Conservation (phyloP, 2,888 invertebrate genomes). For the Lucinisca nassula region DNA sequence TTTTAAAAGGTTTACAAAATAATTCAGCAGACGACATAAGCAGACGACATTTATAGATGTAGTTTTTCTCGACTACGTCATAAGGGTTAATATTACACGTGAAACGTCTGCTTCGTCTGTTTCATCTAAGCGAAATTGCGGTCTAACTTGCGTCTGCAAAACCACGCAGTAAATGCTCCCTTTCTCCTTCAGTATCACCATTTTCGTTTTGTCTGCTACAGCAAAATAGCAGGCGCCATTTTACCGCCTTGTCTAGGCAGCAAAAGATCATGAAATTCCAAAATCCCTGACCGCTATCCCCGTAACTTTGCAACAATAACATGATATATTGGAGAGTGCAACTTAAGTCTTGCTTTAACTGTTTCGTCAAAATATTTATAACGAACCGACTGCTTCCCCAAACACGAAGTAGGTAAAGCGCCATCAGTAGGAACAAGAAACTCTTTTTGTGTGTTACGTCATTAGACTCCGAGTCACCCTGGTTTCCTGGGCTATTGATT, state of each 20-base stretch:
- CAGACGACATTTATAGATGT: too few species aligned
- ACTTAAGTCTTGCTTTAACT: not conserved
- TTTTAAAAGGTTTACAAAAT: too few species aligned
- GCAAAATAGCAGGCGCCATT: not conserved
- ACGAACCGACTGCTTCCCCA: conserved; percentile 63
- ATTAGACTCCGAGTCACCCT: too few species aligned
- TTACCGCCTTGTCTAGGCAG: conserved; percentile 45
- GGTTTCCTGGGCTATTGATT: too few species aligned
- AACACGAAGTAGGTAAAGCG: conserved; percentile 42
- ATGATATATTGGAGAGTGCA: conserved; percentile 25
- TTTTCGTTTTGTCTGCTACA: not conserved
- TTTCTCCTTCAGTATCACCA: too few species aligned
- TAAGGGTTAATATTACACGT: too few species aligned
- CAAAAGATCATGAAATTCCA: conserved; percentile 65
- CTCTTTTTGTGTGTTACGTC: not conserved
- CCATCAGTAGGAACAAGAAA: conserved; percentile 43
- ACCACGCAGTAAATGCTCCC: too few species aligned
- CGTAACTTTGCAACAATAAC: conserved; percentile 54
- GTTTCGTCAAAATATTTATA: conserved; percentile 1
- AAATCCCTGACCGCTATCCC: conserved; percentile 63
- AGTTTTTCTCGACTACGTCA: too few species aligned
- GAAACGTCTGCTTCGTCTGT: too few species aligned
- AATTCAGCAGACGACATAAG: too few species aligned
- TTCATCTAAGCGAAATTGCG: too few species aligned
- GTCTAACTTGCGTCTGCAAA: too few species aligned